These are phyloP conservation scores for Oedothorax gibbosus DNA, from an alignment of 1,140 invertebrate genomes.

Conservation along the genomic window DNA sequence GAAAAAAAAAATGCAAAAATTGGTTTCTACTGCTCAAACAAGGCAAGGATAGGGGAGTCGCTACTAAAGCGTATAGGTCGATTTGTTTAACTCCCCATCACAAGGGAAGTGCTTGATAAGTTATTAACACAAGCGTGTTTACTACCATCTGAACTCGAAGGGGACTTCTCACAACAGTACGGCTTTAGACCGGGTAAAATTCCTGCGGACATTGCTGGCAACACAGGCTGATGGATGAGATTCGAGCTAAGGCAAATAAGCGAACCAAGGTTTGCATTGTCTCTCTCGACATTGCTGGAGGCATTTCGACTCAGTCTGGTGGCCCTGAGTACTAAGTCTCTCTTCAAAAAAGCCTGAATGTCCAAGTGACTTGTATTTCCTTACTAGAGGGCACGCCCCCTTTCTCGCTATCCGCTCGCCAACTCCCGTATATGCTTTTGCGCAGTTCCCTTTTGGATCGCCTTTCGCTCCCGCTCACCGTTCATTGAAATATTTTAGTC, in stretches of 20 bases:
- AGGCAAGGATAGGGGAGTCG: slow-evolving; percentile 53
- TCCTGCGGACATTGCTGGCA: not conserved
- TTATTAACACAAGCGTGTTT: not conserved
- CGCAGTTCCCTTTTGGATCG: not conserved
- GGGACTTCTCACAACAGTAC: not conserved
- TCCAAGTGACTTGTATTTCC: not conserved
- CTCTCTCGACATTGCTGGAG: too few relatives aligned
- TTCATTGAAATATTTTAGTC: too few relatives aligned
- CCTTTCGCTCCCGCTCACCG: too few relatives aligned
- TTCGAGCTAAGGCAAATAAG: too few relatives aligned
- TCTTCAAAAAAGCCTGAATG: not conserved
- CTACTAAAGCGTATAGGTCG: slow-evolving; percentile 60
- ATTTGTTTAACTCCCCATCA: slow-evolving; percentile 61
- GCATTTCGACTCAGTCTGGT: not conserved
- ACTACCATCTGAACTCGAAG: not conserved
- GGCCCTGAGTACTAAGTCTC: not conserved
- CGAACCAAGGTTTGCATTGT: too few relatives aligned
- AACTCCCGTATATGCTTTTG: not conserved
- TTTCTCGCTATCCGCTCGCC: not conserved
- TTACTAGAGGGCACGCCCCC: too few relatives aligned
- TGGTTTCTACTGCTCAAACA: slow-evolving; percentile 62
- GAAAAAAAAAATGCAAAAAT: slow-evolving; percentile 63
- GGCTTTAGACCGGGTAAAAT: not conserved
- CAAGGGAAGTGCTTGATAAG: slow-evolving; percentile 25
- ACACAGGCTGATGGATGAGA: too few relatives aligned